Evolutionary conservation across 2,113 vertebrate genomes (phyloP).

Genomic region (Malaclemys terrapin): DNA sequence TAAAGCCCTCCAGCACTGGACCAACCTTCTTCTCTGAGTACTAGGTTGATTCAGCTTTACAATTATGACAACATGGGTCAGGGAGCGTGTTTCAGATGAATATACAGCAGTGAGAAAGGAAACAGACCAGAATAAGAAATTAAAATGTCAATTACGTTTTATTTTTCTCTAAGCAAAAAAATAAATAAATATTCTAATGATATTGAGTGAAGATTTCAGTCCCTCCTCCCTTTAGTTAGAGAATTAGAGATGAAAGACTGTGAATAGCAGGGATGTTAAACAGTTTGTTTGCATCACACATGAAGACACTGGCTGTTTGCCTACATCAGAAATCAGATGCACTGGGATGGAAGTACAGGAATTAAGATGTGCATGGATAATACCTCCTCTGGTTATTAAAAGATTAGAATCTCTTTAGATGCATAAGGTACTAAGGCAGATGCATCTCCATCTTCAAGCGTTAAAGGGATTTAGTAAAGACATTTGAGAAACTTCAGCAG

Average conservation of each 20-base stretch:
- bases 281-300: conserved; percentile 19
- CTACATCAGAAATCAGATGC: conserved; percentile 3
- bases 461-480: not conserved
- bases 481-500: not conserved
- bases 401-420: conserved; percentile 40
- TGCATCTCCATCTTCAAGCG: not conserved
- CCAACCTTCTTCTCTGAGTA: not conserved
- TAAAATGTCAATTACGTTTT: not conserved
- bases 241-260: conserved; percentile 7
- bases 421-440: not conserved
- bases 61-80: not conserved
- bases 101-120: not conserved
- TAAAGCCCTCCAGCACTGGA: fast-evolving
- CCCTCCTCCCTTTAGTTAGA: not conserved
- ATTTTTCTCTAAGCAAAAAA: not conserved
- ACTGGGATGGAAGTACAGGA: not conserved
- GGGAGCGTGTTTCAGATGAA: fast-evolving
- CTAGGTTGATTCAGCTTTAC: not conserved
- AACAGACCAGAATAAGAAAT: not conserved
- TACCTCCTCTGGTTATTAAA: conserved; percentile 30
- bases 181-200: not conserved
- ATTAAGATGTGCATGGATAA: conserved; percentile 17
- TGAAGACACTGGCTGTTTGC: not conserved
- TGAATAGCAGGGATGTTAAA: not conserved
- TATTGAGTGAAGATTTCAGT: not conserved